Evolutionary conservation across 2,888 invertebrate species (phyloP).

Genomic region (Boloria selene): DNA sequence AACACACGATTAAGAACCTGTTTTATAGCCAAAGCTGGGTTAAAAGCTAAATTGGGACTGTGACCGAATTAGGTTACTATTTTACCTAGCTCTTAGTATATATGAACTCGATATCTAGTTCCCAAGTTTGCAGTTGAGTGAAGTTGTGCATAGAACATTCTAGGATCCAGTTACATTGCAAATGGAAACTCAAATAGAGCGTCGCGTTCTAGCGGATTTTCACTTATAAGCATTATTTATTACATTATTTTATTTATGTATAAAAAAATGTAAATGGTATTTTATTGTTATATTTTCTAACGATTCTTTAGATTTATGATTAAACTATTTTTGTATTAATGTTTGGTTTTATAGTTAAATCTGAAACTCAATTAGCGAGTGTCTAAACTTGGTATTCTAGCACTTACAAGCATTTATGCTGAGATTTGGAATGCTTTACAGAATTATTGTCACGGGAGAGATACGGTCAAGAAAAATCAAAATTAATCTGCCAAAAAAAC

Average conservation of each 20-base stretch:
- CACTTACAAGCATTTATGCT: too few species aligned
- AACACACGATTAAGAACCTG: conserved; percentile 29
- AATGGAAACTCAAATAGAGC: conserved; percentile 41
- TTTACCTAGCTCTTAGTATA: conserved; percentile 18
- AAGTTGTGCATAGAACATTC: conserved; percentile 41
- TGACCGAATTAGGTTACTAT: conserved; percentile 19
- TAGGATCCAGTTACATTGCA: conserved; percentile 40
- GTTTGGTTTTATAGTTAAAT: too few species aligned
- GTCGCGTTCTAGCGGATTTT: conserved; percentile 38
- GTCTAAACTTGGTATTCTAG: too few species aligned
- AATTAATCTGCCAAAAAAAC: too few species aligned
- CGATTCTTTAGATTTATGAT: too few species aligned
- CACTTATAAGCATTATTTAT: conserved; percentile 27
- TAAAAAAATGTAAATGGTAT: background rate
- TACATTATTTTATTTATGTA: background rate
- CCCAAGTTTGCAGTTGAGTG: conserved; percentile 38
- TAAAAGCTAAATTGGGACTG: conserved; percentile 27
- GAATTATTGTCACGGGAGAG: too few species aligned
- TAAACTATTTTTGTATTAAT: too few species aligned
- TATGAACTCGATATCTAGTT: conserved; percentile 32
- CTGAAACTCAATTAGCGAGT: too few species aligned
- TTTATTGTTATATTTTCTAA: too few species aligned
- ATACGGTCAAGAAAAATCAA: too few species aligned
- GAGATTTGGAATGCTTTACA: too few species aligned
- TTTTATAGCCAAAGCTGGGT: conserved; percentile 29